Conservation (phyloP, 2,888 invertebrate genomes). For the Corythucha ciliata region DNA sequence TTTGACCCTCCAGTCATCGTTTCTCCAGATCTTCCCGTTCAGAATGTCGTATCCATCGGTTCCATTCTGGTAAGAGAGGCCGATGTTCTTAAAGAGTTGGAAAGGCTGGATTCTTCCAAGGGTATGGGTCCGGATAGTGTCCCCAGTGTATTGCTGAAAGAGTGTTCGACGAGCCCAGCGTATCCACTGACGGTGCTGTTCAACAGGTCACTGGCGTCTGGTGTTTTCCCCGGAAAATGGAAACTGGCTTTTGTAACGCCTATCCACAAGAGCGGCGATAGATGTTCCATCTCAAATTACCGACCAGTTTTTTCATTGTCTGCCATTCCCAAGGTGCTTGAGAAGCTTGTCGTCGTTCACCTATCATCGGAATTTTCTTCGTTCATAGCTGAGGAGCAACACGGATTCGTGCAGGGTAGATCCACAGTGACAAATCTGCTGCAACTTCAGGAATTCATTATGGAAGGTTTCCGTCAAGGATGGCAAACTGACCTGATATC, state of each 20-base stretch:
- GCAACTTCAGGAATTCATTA: neutral
- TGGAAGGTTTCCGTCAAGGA: slow-evolving; percentile 4
- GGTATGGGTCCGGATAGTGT: too few species aligned
- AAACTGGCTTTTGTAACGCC: slow-evolving; percentile 1
- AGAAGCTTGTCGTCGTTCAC: neutral
- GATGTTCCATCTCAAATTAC: neutral
- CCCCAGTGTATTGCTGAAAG: too few species aligned
- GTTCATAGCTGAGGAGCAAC: slow-evolving; percentile 1
- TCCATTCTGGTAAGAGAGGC: too few species aligned
- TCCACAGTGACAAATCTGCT: slow-evolving; percentile 12
- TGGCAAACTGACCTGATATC: neutral
- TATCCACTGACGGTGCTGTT: neutral
- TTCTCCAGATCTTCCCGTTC: too few species aligned
- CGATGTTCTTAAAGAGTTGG: too few species aligned
- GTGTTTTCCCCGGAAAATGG: neutral
- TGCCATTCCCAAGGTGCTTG: slow-evolving; percentile 9
- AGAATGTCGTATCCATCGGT: too few species aligned
- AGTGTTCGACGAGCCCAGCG: too few species aligned
- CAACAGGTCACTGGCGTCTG: neutral
- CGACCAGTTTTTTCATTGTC: slow-evolving; percentile 11
- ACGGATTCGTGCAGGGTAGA: slow-evolving; percentile 5
- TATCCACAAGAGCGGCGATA: neutral
- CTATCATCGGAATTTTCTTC: neutral
- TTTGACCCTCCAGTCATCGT: too few species aligned
- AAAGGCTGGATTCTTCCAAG: too few species aligned